Evolutionary conservation across 2,797 vertebrate genomes (phyloP).

Genomic region (Helarctos malayanus): DNA sequence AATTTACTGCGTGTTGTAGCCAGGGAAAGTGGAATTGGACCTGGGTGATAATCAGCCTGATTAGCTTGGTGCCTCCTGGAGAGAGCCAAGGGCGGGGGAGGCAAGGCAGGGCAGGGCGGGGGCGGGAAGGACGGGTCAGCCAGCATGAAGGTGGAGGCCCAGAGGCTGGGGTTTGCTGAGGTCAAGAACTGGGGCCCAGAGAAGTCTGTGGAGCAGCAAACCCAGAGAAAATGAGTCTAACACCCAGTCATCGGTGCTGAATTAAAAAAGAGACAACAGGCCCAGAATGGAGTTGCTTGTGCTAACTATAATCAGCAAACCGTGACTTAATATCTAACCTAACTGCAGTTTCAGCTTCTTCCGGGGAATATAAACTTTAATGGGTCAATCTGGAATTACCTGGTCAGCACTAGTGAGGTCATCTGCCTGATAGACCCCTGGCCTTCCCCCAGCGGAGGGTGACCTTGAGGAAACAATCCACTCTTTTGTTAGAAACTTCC

Average conservation of each 20-base stretch:
- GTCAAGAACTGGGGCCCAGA: conserved; percentile 11
- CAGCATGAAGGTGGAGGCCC: background rate
- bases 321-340: background rate
- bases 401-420: background rate
- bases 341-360: background rate
- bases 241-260: background rate
- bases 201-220: background rate
- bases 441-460: background rate
- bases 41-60: conserved; percentile 79
- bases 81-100: background rate
- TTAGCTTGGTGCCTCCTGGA: conserved; percentile 77
- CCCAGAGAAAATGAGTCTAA: background rate
- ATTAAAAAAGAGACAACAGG: background rate
- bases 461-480: background rate
- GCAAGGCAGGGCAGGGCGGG: background rate
- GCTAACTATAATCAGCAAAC: background rate
- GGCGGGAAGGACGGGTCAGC: background rate
- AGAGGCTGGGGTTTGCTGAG: conserved; percentile 39
- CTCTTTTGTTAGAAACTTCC: background rate
- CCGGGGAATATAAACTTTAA: background rate
- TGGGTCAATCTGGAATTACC: background rate
- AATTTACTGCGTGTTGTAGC: conserved; percentile 74
- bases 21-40: conserved; percentile 66
- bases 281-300: background rate
- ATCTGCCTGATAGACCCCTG: background rate